Conservation (phyloP, 2,113 vertebrate species). For the Corythoichthys intestinalis region DNA sequence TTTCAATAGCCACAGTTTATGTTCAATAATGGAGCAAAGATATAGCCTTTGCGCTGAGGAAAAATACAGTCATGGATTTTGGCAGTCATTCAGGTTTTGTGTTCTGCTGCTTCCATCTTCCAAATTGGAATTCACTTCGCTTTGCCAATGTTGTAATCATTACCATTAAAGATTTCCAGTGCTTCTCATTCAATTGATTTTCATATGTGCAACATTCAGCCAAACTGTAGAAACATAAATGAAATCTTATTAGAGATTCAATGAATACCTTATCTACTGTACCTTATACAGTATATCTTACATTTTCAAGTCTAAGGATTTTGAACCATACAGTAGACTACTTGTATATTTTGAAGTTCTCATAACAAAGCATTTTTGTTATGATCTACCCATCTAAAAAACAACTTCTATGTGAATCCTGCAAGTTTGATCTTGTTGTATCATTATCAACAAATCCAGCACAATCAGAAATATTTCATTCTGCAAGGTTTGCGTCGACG, state of each 20-base stretch:
- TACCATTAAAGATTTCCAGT: neutral
- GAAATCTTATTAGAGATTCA: slow-evolving; percentile 50
- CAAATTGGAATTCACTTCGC: neutral
- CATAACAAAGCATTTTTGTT: slow-evolving; percentile 22
- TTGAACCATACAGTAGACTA: neutral
- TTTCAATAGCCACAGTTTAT: no score
- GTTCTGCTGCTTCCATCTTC: neutral
- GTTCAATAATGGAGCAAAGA: neutral
- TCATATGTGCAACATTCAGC: slow-evolving; percentile 17
- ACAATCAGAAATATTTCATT: slow-evolving; percentile 19
- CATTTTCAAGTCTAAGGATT: slow-evolving; percentile 24
- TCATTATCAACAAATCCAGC: slow-evolving; percentile 24
- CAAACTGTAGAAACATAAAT: slow-evolving; percentile 53
- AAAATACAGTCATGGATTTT: neutral
- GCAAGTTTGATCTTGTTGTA: slow-evolving; percentile 20
- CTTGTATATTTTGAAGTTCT: slow-evolving; percentile 25
- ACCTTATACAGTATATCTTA: neutral
- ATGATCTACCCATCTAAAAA: slow-evolving; percentile 1
- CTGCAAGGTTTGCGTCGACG: slow-evolving; percentile 8
- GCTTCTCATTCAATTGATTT: neutral
- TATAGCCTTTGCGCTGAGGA: neutral
- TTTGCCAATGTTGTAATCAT: neutral
- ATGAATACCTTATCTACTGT: slow-evolving; percentile 15
- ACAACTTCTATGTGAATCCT: slow-evolving; percentile 1
- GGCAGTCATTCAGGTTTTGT: neutral